phyloP scores from a whole-genome alignment of 2,888 invertebrate genomes.

The Drosophila vallismaia region DNA sequence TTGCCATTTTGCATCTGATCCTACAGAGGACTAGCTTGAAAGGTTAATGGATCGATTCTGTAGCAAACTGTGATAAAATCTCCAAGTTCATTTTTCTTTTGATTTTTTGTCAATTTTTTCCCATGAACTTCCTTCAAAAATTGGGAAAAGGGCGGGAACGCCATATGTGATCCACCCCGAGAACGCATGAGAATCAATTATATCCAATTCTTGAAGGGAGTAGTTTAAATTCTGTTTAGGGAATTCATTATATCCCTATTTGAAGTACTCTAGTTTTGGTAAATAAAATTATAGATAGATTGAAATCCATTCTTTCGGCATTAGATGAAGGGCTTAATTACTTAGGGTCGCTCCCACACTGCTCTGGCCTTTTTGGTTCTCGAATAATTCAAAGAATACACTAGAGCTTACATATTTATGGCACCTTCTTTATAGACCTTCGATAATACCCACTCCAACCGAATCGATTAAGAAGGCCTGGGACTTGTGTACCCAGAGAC shows the following conservation, averaged over 20 bases:
- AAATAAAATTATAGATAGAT: neutral
- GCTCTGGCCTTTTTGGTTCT: neutral
- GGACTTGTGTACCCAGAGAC: constrained; percentile 45
- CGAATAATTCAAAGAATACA: constrained; percentile 22
- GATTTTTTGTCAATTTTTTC: too few species aligned
- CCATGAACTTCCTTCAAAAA: too few species aligned
- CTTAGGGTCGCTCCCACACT: constrained; percentile 2
- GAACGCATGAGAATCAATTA: too few species aligned
- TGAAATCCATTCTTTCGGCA: neutral
- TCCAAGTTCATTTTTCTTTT: neutral
- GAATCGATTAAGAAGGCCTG: constrained; percentile 36
- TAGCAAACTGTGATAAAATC: neutral
- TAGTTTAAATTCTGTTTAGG: too few species aligned
- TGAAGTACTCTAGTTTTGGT: neutral
- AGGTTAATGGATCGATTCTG: too few species aligned
- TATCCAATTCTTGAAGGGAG: too few species aligned
- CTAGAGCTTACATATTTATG: constrained; percentile 27
- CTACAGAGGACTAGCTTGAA: too few species aligned
- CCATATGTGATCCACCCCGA: too few species aligned
- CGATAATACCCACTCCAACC: constrained; percentile 19
- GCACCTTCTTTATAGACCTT: constrained; percentile 20
- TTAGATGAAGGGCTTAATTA: too few species aligned
- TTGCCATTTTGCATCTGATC: too few species aligned
- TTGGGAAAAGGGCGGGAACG: too few species aligned
- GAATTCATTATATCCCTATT: neutral